Evolutionary conservation across 2,113 vertebrate genomes (phyloP).

Genomic region (Indicator indicator): DNA sequence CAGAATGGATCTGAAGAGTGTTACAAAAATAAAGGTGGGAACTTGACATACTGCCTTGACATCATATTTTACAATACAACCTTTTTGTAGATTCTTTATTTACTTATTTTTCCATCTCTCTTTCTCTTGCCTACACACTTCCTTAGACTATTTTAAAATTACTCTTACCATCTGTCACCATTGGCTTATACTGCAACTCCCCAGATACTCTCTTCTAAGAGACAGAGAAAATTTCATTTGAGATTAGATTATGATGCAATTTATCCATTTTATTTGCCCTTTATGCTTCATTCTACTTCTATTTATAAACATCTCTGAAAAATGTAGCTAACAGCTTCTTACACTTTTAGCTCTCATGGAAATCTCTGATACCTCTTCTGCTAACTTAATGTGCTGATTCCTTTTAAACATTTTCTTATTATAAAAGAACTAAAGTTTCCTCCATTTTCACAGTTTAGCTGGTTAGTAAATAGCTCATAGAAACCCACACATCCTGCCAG

Average conservation of each 20-base stretch:
- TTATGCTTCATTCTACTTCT: background rate
- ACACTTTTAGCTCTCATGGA: background rate
- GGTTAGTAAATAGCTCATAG: background rate
- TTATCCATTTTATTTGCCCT: background rate
- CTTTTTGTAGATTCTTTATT: background rate
- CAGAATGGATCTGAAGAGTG: background rate
- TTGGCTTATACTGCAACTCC: background rate
- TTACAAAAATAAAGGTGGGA: background rate
- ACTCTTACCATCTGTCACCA: constrained; percentile 25
- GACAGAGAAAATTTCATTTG: background rate
- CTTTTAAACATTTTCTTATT: background rate
- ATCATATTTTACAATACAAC: background rate
- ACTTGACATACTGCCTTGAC: background rate
- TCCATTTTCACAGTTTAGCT: background rate
- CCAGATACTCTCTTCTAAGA: background rate
- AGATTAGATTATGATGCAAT: background rate
- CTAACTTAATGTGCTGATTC: background rate
- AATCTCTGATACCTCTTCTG: background rate
- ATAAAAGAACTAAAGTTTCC: background rate
- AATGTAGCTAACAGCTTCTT: background rate
- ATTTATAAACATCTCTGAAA: background rate
- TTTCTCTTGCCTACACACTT: constrained; percentile 22
- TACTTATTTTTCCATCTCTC: constrained; percentile 26
- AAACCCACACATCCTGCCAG: background rate
- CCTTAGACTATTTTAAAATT: constrained; percentile 20